A percentile compares a stretch with the other conserved stretches of the same genome.
Evolutionary conservation across 2,797 vertebrate species (phyloP).

Genomic region (Chanos chanos): DNA sequence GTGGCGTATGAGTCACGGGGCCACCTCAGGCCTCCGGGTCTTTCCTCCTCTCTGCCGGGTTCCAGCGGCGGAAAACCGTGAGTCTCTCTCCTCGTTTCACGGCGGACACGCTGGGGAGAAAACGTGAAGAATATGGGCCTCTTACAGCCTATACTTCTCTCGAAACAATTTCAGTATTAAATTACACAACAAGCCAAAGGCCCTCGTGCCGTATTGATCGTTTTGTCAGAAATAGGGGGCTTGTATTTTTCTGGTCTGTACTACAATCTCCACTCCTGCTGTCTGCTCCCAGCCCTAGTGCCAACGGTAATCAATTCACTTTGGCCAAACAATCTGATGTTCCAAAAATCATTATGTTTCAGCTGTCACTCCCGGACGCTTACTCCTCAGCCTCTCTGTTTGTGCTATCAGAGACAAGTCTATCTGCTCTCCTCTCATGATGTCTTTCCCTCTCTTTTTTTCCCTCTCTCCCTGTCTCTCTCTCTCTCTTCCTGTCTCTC

Average conservation of each 20-base stretch:
- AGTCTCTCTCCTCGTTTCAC: conserved; percentile 54
- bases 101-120: background rate
- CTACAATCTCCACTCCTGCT: conserved; percentile 47
- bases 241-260: conserved; percentile 45
- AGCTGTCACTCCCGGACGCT: conserved; percentile 16
- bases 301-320: conserved; percentile 49
- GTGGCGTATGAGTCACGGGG: conserved; percentile 85
- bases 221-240: conserved; percentile 54
- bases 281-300: conserved; percentile 40
- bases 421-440: background rate
- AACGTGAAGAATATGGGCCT: background rate
- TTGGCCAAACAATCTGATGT: conserved; percentile 31
- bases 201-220: conserved; percentile 53
- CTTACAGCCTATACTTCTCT: conserved; percentile 20
- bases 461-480: too few relatives aligned
- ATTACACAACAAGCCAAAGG: conserved; percentile 48
- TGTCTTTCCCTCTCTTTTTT: background rate
- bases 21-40: conserved; percentile 75
- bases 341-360: too few relatives aligned
- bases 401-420: too few relatives aligned
- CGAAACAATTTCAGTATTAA: conserved; percentile 14
- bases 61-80: conserved; percentile 84
- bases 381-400: background rate
- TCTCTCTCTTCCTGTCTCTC: too few relatives aligned
- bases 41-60: conserved; percentile 77